Evolutionary conservation across 1,140 invertebrate species (phyloP), one percentile per base, ranked within the genome.

Genomic region (Xylocopa sonorina): DNA sequence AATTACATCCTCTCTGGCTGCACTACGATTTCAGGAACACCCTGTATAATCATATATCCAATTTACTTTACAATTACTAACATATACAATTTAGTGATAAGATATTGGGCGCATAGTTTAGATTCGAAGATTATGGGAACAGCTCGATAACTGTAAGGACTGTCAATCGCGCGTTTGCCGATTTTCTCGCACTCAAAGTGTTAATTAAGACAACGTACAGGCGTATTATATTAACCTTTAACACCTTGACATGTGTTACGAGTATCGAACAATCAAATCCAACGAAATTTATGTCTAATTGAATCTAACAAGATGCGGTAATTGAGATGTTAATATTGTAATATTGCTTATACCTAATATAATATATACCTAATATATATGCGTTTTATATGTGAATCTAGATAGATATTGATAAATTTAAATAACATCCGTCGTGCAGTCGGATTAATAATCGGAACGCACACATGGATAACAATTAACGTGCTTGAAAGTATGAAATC

Each of bases 341-440:
- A 3, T 69, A 29, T 10, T 16, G 38, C 12, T 18, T 38, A 0
- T 18, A 16, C 6, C 16, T 32, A 62, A 48, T 32, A 12, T 24
- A 58, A 60, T 9, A 57, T 38, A 0, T 18, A 16, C 6, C 16
- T 32, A 62, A 48, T 32, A 12, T 24, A 58, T n/a, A 60, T 9
- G 48, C 0, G 21, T 27, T 76, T 58, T 51, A n/a, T 24, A 10
- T 7, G 16, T 41, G 71, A 51, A 58, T 38, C 48, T 83, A 74
- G 68, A 74, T 60, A 78, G 82, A 62, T 62, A 9, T 68, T 68
- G 68, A 74, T 73, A 57, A 48, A 57, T 43, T 41, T 10, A 63
- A 29, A 62, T 50, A 72, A 68, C 16, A 78, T 63, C 50, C 9
- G 14, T 43, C 12, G 12, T 62, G 50, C 43, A 51, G 21, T 9